Conservation (phyloP, 2,888 invertebrate genomes). For the Catocala nupta region DNA sequence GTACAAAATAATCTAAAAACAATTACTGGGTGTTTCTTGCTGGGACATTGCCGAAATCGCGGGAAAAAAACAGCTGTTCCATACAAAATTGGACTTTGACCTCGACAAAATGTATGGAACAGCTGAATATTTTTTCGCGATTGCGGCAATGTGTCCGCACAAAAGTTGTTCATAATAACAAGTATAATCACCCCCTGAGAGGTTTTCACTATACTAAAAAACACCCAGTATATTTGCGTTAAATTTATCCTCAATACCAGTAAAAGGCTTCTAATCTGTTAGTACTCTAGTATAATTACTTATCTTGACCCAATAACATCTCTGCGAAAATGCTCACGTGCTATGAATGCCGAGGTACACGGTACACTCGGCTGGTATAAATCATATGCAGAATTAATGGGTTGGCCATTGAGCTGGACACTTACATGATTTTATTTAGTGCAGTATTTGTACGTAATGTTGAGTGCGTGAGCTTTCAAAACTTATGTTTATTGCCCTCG, state of each 20-base stretch:
- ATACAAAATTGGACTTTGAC: too few relatives aligned
- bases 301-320: slow-evolving; percentile 50
- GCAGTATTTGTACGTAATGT: slow-evolving; percentile 24
- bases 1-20: too few relatives aligned
- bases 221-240: too few relatives aligned
- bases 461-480: slow-evolving; percentile 12
- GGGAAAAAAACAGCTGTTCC: too few relatives aligned
- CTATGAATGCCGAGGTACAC: slow-evolving; percentile 50
- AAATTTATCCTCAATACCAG: background rate
- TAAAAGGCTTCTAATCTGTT: slow-evolving; percentile 12
- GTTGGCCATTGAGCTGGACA: slow-evolving; percentile 41
- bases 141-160: too few relatives aligned
- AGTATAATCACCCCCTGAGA: too few relatives aligned
- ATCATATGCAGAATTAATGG: slow-evolving; percentile 68
- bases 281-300: slow-evolving; percentile 47
- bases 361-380: slow-evolving; percentile 50
- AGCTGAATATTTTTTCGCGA: too few relatives aligned
- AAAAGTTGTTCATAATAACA: too few relatives aligned
- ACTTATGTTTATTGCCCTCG: slow-evolving; percentile 23
- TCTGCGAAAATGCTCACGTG: slow-evolving; percentile 44
- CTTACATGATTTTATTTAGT: slow-evolving; percentile 49
- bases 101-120: too few relatives aligned
- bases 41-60: too few relatives aligned
- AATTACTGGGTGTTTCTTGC: too few relatives aligned
- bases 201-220: too few relatives aligned